Base-by-base conservation (phyloP, 2,113 vertebrate species). In the Anolis carolinensis region DNA sequence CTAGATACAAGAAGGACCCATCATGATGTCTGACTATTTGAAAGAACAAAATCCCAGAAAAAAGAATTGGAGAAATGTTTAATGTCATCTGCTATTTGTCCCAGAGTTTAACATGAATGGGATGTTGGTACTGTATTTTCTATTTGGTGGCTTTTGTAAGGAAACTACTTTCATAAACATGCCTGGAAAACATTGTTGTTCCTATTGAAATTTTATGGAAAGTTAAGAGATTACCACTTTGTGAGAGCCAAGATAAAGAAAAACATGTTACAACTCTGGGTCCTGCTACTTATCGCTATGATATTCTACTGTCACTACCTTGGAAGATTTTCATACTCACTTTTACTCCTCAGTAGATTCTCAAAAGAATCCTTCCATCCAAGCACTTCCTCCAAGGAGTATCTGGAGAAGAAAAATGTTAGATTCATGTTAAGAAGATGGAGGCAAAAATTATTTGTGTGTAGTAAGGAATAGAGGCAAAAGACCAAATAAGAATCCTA, bases 361-460 rank as follows among this genome's bases (percentile, higher is more conserved):
- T 98, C 98, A 30, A 99, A 98, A 2, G 98, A 99, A 59, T 98
- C 96, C 82, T 95, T 98, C 98, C 98, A 98, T 82, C 90, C 95
- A 0, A 97, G 91, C 62, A 97, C 98, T 85, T 99, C 98, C 89
- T 94, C 97, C 79, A 97, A 94, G 48, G 96, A 95, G 65, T 96
- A 96, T 94, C 97, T 98, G 93, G 73, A 95, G 90, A 88, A 88
- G 71, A 91, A 92, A 84, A 63, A 30, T 0, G 1, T 72, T n/a
- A 20, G 18, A 90, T 81, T 39, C 55, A 90, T 0, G 0, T 73
- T 48, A 39, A 52, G 9, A 8, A 7, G 27, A 27, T 25, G 65
- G 0, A n/a, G 32, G 39, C 65, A 68, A 70, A 13, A 76, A 30
- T 87, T 20, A 21, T 39, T 62, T 86, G 20, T 14, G 23, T 36